Evolutionary conservation across 2,888 invertebrate genomes (phyloP).

Genomic region (Parnassius smintheus): DNA sequence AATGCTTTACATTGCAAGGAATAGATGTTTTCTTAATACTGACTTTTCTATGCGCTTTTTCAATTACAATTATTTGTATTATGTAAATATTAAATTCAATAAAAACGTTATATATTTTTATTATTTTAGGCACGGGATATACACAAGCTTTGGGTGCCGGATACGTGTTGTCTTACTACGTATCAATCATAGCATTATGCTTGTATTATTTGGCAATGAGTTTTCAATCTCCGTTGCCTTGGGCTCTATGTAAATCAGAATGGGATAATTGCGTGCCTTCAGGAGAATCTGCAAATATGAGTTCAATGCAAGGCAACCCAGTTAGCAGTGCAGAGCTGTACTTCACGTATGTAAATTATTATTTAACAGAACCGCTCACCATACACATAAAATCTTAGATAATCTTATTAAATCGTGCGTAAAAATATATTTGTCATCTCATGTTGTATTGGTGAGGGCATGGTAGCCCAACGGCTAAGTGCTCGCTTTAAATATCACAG

Average conservation of each 20-base stretch:
- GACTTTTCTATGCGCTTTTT: background rate
- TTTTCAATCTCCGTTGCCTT: constrained; percentile 85
- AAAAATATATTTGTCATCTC: too few relatives aligned
- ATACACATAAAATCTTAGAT: too few relatives aligned
- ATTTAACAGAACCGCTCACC: background rate
- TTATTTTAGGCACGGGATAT: constrained; percentile 83
- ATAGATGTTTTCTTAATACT: too few relatives aligned
- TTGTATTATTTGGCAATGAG: constrained; percentile 87
- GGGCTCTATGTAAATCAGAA: constrained; percentile 83
- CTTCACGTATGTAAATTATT: constrained; percentile 67
- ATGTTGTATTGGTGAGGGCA: too few relatives aligned
- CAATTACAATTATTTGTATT: background rate
- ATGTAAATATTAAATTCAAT: background rate
- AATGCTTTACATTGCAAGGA: too few relatives aligned
- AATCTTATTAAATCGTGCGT: too few relatives aligned
- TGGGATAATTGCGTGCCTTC: constrained; percentile 79
- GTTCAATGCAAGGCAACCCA: constrained; percentile 38
- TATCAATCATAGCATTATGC: constrained; percentile 87
- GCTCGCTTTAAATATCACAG: too few relatives aligned
- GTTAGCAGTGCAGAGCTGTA: constrained; percentile 82
- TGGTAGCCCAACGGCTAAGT: too few relatives aligned
- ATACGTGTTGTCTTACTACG: constrained; percentile 88
- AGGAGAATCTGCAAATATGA: constrained; percentile 45
- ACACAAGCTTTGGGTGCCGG: constrained; percentile 83
- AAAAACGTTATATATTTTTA: background rate